Conservation (phyloP, 1,140 invertebrate species). For the Ooceraea biroi region DNA sequence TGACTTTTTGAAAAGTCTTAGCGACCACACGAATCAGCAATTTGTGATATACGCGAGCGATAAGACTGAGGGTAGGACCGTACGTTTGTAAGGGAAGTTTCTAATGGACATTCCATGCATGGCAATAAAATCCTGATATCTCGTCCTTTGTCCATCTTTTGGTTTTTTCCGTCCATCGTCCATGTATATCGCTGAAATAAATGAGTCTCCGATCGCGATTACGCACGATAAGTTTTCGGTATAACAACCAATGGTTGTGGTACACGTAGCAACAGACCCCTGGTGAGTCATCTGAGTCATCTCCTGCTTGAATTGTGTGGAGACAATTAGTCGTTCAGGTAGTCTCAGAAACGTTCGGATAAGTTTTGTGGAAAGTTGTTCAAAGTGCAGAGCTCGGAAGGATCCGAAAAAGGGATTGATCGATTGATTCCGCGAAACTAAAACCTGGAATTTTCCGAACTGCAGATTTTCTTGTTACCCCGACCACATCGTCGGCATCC, state of each 20-base stretch:
- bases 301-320: not conserved
- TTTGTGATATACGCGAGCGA: constrained; percentile 43
- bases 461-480: constrained; percentile 15
- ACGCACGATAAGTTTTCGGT: constrained; percentile 2
- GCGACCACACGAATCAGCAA: not conserved
- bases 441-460: too few relatives aligned
- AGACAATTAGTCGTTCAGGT: constrained; percentile 67
- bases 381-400: constrained; percentile 7
- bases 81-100: not conserved
- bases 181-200: constrained; percentile 31
- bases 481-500: too few relatives aligned
- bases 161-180: not conserved
- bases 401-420: not conserved
- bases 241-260: not conserved
- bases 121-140: constrained; percentile 25
- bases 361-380: constrained; percentile 26
- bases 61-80: constrained; percentile 19
- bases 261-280: not conserved
- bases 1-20: not conserved
- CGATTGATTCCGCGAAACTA: constrained; percentile 17
- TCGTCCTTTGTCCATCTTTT: not conserved
- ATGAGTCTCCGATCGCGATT: constrained; percentile 41
- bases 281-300: constrained; percentile 12
- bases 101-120: constrained; percentile 61
- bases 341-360: not conserved